A percentile compares a stretch with the other conserved stretches of the same genome.
Evolutionary conservation across 1,140 invertebrate genomes (phyloP).

Genomic region (Atta texana): DNA sequence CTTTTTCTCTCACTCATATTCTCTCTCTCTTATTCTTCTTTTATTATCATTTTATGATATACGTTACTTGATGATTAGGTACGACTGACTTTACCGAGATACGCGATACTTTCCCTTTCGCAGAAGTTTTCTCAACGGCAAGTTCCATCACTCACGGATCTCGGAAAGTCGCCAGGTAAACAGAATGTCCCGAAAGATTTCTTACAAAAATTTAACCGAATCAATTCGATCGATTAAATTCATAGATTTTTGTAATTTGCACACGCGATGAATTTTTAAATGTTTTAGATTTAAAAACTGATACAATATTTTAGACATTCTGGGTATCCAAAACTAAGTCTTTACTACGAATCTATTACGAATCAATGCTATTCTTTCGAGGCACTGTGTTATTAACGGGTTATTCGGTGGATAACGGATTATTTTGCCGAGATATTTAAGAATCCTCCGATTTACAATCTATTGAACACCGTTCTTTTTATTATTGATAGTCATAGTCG

Average conservation of each 20-base stretch:
- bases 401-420: conserved; percentile 62
- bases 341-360: not conserved
- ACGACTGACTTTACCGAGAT: conserved; percentile 16
- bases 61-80: conserved; percentile 39
- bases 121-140: not conserved
- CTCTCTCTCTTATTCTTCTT: not conserved
- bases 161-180: conserved; percentile 57
- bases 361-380: conserved; percentile 6
- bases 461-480: conserved; percentile 86
- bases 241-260: not conserved
- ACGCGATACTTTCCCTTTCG: not conserved
- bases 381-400: conserved; percentile 31
- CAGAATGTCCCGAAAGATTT: conserved; percentile 31
- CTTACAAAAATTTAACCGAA: not conserved
- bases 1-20: not conserved
- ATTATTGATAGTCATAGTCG: conserved; percentile 86
- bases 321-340: not conserved
- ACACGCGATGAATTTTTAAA: not conserved
- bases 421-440: conserved; percentile 74
- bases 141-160: conserved; percentile 38
- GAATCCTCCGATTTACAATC: conserved; percentile 80
- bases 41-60: conserved; percentile 30
- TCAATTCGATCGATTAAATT: not conserved
- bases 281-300: not conserved
- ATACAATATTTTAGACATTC: not conserved